Conservation (phyloP, 2,888 invertebrate genomes). For the Drosophila basisetae region DNA sequence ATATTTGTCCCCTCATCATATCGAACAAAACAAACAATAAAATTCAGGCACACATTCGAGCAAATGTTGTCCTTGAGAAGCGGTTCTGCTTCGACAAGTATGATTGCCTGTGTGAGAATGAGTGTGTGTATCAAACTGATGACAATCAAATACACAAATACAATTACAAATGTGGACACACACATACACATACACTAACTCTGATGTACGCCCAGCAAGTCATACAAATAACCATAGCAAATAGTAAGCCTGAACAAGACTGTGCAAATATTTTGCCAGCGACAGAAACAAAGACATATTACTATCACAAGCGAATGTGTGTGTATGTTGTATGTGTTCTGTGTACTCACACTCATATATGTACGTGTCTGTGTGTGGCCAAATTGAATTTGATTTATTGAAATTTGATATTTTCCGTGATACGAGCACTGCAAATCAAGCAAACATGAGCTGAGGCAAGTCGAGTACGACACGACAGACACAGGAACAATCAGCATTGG, state of each 20-base stretch:
- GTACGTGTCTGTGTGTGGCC: conserved; percentile 54
- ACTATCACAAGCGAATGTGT: conserved; percentile 55
- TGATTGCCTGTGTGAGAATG: conserved; percentile 31
- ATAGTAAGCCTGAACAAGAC: conserved; percentile 64
- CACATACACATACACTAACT: conserved; percentile 35
- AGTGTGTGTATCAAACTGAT: conserved; percentile 68
- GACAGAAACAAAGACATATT: conserved; percentile 78
- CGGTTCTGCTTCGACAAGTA: conserved; percentile 39
- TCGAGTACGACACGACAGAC: conserved; percentile 39
- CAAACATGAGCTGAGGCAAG: conserved; percentile 66
- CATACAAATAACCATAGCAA: conserved; percentile 69
- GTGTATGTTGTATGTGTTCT: conserved; percentile 45
- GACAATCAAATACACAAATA: conserved; percentile 82
- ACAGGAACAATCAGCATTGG: conserved; percentile 70
- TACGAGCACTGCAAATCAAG: conserved; percentile 79
- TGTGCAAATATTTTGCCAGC: conserved; percentile 78
- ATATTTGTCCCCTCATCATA: conserved; percentile 54
- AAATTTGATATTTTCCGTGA: conserved; percentile 83
- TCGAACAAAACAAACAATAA: conserved; percentile 80
- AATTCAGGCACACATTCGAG: conserved; percentile 70
- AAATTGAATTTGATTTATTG: conserved; percentile 84
- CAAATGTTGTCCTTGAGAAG: conserved; percentile 80
- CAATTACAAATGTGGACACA: conserved; percentile 76
- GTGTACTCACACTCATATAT: conserved; percentile 19
- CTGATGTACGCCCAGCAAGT: conserved; percentile 51